A percentile compares a stretch with the other conserved stretches of the same genome.
These are phyloP conservation scores for Catagonus wagneri DNA, from an alignment of 2,113 vertebrate genomes.

Conservation along the genomic window DNA sequence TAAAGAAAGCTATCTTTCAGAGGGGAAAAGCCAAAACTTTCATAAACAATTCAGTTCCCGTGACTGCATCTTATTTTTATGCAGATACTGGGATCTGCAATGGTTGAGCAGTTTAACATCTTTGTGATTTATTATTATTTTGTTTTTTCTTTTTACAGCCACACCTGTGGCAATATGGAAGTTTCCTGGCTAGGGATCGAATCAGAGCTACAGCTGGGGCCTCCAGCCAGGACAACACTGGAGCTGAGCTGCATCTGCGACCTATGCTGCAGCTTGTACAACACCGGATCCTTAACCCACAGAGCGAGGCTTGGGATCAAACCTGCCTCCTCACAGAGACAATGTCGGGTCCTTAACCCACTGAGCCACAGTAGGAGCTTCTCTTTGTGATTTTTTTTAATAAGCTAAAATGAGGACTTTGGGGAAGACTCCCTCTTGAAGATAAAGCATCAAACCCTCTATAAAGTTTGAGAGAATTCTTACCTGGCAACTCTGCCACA, in stretches of 20 bases:
- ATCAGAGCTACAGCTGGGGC: no score
- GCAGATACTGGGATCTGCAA: neutral
- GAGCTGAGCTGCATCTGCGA: no score
- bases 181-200: no score
- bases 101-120: neutral
- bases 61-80: constrained; percentile 2
- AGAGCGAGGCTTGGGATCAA: no score
- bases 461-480: neutral
- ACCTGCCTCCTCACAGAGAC: no score
- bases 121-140: neutral
- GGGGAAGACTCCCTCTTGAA: neutral
- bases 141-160: no score
- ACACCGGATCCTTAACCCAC: no score
- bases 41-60: constrained; percentile 10
- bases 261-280: no score
- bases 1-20: constrained; percentile 52
- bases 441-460: neutral
- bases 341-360: no score
- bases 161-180: no score
- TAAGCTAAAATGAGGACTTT: neutral
- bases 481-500: neutral
- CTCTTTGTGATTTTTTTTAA: neutral
- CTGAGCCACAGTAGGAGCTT: no score
- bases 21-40: constrained; percentile 53
- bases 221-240: no score